Evolutionary conservation across 2,113 vertebrate genomes (phyloP).

Genomic region (Heterotis niloticus): DNA sequence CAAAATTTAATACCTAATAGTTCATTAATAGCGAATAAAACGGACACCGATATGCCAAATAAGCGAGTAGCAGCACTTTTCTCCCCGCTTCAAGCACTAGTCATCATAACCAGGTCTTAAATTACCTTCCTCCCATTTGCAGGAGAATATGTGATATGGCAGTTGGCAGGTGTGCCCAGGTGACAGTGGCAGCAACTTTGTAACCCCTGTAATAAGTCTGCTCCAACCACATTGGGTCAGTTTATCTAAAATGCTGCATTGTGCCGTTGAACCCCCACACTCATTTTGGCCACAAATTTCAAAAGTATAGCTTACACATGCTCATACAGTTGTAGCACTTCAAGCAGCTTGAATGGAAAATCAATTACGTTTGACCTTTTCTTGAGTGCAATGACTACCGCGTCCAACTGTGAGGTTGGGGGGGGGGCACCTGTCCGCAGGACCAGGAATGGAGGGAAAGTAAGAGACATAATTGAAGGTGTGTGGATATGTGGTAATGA

Average conservation of each 20-base stretch:
- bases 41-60: too few relatives aligned
- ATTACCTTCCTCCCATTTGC: too few relatives aligned
- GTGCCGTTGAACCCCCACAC: not conserved
- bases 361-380: conserved; percentile 8
- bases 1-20: too few relatives aligned
- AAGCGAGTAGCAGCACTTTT: too few relatives aligned
- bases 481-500: conserved; percentile 31
- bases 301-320: not conserved
- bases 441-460: not conserved
- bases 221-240: too few relatives aligned
- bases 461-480: conserved; percentile 24
- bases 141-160: too few relatives aligned
- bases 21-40: too few relatives aligned
- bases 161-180: too few relatives aligned
- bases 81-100: too few relatives aligned
- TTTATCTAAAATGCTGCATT: too few relatives aligned
- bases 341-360: not conserved
- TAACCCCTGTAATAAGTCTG: too few relatives aligned
- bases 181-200: too few relatives aligned
- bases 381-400: not conserved
- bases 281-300: not conserved
- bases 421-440: not conserved
- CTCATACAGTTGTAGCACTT: not conserved
- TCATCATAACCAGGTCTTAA: conserved; percentile 2
- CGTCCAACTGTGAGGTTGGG: not conserved